Evolutionary conservation across 2,888 invertebrate species (phyloP), one percentile per base, ranked within the genome.

Genomic region (Argyresthia albistria): DNA sequence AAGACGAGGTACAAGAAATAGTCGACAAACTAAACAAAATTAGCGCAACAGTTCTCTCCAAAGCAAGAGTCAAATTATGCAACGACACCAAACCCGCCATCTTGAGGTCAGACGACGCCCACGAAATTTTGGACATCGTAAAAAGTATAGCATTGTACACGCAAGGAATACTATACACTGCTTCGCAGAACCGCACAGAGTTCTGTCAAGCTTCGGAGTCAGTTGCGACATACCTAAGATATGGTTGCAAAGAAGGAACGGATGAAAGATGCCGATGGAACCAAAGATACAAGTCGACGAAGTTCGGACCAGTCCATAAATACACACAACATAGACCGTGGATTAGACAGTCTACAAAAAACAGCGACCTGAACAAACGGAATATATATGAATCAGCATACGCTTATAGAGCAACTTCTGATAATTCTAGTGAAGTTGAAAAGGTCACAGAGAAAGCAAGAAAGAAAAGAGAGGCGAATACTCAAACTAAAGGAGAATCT

Each of bases 51-150:
- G 81, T 77, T 0, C 50, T 86, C 0, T 60, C 60, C 0, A 70
- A 72, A 0, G 70, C 73, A 1, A 69, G 67, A 60, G 45, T 45
- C 0, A 77, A 72, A 61, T 66, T 72, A 39, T 84, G 84, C 52
- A 75, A 78, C 10, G 48, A 42, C 0, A 61, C 64, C 0, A 1
- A 46, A 43, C 46, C 16, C 58, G 8, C 60, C 53, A 58, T 36
- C 54, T 7, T 53, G 15, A 10, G 51, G 14, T 52, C 52, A 1
- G 52, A 25, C 46, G 35, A 35, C 12, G 6, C 35, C 0, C 12
- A 10, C 35, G 12, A n/a, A n/a, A 8, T 47, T 9, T 15, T 70
- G 25, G 67, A 67, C 0, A 67, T 80, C 0, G 54, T 76, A 0
- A 63, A 69, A 56, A 46, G 63, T 0, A 59, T 81, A 2, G 59